Percentiles rank a stretch among this genome's conserved stretches.
These are phyloP conservation scores for Hyposoter dolosus DNA, from an alignment of 2,888 invertebrate genomes.

Conservation along the genomic window DNA sequence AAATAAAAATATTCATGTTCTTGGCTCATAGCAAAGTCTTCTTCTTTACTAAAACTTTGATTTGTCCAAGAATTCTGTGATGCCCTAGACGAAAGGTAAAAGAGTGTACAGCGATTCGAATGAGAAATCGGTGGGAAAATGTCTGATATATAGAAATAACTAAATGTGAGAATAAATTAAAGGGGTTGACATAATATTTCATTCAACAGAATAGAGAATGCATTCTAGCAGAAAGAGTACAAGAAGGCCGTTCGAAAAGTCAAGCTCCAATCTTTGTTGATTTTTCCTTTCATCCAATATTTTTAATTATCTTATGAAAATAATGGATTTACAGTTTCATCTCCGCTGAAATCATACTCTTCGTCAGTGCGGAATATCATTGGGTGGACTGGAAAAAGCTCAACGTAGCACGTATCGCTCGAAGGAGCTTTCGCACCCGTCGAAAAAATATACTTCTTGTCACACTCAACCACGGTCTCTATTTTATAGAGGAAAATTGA, in stretches of 20 bases:
- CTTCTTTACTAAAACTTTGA: not conserved
- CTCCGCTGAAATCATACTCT: not conserved
- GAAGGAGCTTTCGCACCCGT: not conserved
- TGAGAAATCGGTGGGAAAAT: not conserved
- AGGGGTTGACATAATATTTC: not conserved
- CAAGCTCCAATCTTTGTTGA: not conserved
- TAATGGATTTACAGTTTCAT: not conserved
- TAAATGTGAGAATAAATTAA: not conserved
- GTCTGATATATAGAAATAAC: not conserved
- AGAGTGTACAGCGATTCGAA: not conserved
- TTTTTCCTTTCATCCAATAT: not conserved
- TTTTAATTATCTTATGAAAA: not conserved
- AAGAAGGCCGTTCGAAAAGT: not conserved
- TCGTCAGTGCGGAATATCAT: not conserved
- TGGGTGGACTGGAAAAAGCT: not conserved
- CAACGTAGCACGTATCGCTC: not conserved
- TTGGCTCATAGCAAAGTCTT: not conserved
- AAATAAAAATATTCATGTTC: not conserved
- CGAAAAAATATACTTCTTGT: not conserved
- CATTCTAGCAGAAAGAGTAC: not conserved
- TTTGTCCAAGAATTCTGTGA: not conserved
- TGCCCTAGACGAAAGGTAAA: not conserved
- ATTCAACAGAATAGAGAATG: not conserved
- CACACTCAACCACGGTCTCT: not conserved
- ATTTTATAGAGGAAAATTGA: conserved; percentile 17